These are phyloP conservation scores for Drosophila pachea DNA, from an alignment of 1,140 invertebrate species.

Conservation along the genomic window DNA sequence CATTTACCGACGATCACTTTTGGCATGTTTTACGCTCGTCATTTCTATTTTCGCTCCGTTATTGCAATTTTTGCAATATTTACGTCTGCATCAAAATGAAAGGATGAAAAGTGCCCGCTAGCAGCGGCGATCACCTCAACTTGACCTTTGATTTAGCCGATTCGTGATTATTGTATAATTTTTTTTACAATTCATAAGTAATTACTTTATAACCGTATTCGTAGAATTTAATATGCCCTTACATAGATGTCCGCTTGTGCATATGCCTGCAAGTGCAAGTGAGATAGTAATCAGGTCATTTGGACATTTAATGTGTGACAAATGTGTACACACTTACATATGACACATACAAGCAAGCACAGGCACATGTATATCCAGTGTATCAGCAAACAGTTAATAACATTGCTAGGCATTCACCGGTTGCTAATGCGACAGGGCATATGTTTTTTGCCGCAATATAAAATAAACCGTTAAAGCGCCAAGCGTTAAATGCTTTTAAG, in stretches of 20 bases:
- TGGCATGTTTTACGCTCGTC: conserved; percentile 39
- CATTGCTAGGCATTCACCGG: conserved; percentile 33
- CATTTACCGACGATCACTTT: conserved; percentile 52
- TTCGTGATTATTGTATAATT: conserved; percentile 17
- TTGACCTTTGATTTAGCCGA: conserved; percentile 35
- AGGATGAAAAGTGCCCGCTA: neutral
- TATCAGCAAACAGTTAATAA: conserved; percentile 31
- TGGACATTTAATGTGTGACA: conserved; percentile 17
- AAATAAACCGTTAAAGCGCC: conserved; percentile 41
- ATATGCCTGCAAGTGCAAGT: neutral
- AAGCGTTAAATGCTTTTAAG: conserved; percentile 40
- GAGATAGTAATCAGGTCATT: conserved; percentile 41
- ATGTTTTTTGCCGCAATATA: conserved; percentile 34
- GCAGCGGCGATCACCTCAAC: neutral
- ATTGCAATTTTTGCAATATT: conserved; percentile 37
- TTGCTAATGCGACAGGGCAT: conserved; percentile 35
- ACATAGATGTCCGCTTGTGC: neutral
- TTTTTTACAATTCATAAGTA: conserved; percentile 28
- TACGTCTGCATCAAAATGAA: conserved; percentile 16
- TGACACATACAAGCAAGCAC: neutral
- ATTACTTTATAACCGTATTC: conserved; percentile 28
- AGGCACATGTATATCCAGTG: neutral
- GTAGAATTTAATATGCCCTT: neutral
- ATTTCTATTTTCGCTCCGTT: conserved; percentile 64
- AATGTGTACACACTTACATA: conserved; percentile 1